Evolutionary conservation across 2,113 vertebrate species (phyloP).

Genomic region (Callorhinus ursinus): DNA sequence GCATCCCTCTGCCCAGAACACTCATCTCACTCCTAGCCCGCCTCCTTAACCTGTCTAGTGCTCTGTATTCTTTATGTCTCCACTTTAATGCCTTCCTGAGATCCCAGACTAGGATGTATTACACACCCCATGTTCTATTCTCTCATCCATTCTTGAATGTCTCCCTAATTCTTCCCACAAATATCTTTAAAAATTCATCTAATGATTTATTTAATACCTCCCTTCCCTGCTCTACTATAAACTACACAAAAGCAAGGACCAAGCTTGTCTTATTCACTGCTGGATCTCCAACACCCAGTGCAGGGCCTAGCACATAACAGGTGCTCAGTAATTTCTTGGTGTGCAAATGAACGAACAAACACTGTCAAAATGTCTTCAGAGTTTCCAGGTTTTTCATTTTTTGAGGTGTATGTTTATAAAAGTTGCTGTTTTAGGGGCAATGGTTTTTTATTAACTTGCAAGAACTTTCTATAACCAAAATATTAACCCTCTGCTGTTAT

Average conservation of each 20-base stretch:
- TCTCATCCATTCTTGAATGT: no score
- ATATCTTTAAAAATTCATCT: not conserved
- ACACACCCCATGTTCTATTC: accelerated
- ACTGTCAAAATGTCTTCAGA: not conserved
- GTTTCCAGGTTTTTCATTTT: not conserved
- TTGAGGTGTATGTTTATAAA: not conserved
- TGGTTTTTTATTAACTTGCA: not conserved
- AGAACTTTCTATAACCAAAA: not conserved
- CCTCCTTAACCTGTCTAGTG: no score
- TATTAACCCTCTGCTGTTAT: not conserved
- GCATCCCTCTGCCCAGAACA: not conserved
- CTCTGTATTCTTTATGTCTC: not conserved
- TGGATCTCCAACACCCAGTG: accelerated
- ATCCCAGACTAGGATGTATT: not conserved
- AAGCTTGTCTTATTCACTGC: accelerated
- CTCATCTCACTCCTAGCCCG: no score
- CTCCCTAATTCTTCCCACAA: no score
- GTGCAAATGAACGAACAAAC: not conserved
- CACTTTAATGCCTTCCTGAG: not conserved
- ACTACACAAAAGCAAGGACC: not conserved
- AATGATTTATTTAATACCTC: not conserved
- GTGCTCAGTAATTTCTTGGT: not conserved
- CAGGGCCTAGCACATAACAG: not conserved
- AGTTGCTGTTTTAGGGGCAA: not conserved
- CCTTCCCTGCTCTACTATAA: not conserved